Evolutionary conservation across 2,797 vertebrate species (phyloP).

Genomic region (Artibeus jamaicensis): DNA sequence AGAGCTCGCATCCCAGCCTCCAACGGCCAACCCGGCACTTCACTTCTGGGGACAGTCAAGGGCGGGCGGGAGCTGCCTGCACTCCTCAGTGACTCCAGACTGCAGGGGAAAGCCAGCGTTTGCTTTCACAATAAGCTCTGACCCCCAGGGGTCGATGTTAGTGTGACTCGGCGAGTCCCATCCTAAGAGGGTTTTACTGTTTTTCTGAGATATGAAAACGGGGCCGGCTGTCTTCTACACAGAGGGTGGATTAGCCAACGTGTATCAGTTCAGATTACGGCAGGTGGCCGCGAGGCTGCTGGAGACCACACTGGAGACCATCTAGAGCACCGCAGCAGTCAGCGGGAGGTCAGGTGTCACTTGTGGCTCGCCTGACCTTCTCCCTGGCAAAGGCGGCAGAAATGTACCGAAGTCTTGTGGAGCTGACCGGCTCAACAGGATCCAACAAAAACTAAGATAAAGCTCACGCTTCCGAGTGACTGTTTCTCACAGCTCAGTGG

Average conservation of each 20-base stretch:
- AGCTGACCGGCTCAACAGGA: not conserved
- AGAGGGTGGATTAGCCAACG: not conserved
- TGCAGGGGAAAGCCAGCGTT: not conserved
- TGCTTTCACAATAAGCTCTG: not conserved
- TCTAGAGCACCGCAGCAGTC: not conserved
- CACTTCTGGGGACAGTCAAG: not conserved
- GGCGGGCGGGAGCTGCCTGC: no score
- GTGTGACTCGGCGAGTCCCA: not conserved
- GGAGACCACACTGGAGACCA: not conserved
- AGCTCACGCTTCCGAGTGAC: constrained; percentile 39
- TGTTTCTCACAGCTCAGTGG: constrained; percentile 80
- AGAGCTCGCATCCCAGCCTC: not conserved
- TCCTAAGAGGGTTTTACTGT: not conserved
- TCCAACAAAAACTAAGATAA: constrained; percentile 58
- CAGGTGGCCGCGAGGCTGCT: not conserved
- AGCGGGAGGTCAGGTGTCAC: not conserved
- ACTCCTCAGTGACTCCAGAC: not conserved
- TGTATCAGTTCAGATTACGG: not conserved
- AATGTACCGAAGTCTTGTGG: not conserved
- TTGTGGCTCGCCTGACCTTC: not conserved
- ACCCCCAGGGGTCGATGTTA: not conserved
- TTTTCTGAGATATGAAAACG: not conserved
- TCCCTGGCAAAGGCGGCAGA: constrained; percentile 7
- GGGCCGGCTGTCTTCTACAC: not conserved
- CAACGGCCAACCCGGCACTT: not conserved